Evolutionary conservation across 2,888 invertebrate species (phyloP).

Genomic region (Dyspetes luteomarginatus): DNA sequence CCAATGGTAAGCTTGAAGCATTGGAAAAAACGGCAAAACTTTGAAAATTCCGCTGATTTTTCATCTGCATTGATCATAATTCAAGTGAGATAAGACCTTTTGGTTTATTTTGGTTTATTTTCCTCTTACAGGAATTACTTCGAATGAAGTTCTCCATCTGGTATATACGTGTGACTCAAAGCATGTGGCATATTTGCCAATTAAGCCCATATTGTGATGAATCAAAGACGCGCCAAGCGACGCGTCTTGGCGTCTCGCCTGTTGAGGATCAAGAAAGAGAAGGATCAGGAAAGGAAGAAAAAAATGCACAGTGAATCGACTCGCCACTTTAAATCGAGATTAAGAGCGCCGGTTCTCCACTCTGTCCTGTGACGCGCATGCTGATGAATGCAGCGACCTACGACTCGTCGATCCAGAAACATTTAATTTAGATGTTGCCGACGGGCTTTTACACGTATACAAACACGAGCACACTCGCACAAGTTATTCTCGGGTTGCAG

Average conservation of each 20-base stretch:
- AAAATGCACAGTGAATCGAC: conserved; percentile 69
- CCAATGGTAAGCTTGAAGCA: no score
- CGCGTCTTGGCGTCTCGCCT: conserved; percentile 10
- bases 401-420: conserved; percentile 78
- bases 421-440: conserved; percentile 79
- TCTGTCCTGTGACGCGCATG: conserved; percentile 70
- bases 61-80: no score
- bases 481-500: conserved; percentile 45
- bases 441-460: conserved; percentile 25
- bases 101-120: not conserved
- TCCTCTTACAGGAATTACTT: no score
- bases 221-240: conserved; percentile 30
- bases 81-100: no score
- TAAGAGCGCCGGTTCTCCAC: conserved; percentile 69
- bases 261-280: conserved; percentile 9
- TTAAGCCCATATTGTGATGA: conserved; percentile 72
- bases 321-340: conserved; percentile 77
- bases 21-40: no score
- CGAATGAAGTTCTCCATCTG: conserved; percentile 5
- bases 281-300: conserved; percentile 66
- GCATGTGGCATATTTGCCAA: conserved; percentile 74
- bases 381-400: conserved; percentile 70
- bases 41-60: no score
- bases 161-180: conserved; percentile 16
- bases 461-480: not conserved